These are phyloP conservation scores for Oxyteleia sp. DNA, from an alignment of 2,888 invertebrate genomes.

Conservation along the genomic window DNA sequence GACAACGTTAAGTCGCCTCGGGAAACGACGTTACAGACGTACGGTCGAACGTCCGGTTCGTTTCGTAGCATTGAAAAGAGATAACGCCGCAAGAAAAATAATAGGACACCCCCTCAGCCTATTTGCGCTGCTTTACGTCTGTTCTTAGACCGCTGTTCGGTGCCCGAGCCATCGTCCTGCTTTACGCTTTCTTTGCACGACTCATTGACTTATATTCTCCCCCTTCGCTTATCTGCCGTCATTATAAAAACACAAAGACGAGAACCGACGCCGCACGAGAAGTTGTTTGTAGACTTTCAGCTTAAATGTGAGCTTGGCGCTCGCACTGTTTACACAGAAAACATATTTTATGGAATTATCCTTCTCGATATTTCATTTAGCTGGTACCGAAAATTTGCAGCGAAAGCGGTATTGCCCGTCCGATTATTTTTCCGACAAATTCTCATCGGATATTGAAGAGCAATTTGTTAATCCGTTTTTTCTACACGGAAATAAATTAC, in stretches of 20 bases:
- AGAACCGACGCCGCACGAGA: background rate
- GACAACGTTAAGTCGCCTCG: constrained; percentile 2
- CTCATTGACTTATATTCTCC: constrained; percentile 38
- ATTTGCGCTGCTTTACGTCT: constrained; percentile 24
- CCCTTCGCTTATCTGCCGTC: constrained; percentile 26
- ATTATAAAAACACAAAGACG: constrained; percentile 17
- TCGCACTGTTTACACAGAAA: constrained; percentile 2
- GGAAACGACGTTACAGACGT: constrained; percentile 73
- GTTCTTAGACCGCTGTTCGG: constrained; percentile 18
- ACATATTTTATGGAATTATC: constrained; percentile 21
- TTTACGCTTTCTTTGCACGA: constrained; percentile 31
- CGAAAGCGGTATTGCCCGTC: background rate
- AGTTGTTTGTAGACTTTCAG: constrained; percentile 13
- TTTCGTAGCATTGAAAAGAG: constrained; percentile 72
- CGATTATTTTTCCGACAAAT: constrained; percentile 1
- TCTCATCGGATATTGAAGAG: background rate
- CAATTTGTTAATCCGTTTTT: background rate
- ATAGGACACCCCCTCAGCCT: constrained; percentile 61
- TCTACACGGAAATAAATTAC: background rate
- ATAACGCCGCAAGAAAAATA: constrained; percentile 75
- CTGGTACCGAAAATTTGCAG: background rate
- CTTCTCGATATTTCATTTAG: constrained; percentile 1
- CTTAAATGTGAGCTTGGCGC: background rate
- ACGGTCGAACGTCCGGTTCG: constrained; percentile 34
- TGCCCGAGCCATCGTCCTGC: constrained; percentile 57